Base-by-base conservation (phyloP, 2,888 invertebrate genomes). In the Acanthosoma haemorrhoidale region DNA sequence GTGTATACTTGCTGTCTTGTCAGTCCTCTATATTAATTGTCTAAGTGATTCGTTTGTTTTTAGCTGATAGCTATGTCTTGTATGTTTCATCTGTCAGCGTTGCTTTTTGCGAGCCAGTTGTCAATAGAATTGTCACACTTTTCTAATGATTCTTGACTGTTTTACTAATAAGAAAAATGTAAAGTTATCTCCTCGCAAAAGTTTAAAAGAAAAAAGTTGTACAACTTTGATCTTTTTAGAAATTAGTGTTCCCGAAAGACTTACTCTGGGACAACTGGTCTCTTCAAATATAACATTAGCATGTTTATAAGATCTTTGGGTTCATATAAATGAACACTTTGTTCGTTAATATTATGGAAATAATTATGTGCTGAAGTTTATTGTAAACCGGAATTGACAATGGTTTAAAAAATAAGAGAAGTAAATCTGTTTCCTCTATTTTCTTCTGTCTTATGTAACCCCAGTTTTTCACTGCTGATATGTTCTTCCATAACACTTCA, bases 1-100 rank as follows among this genome's bases (percentile, higher is more conserved):
- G 69, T 69, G 61, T 69, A 69, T 69, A 69, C 25, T 32, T 15
- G 39, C 60, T 69, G 64, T 64, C 38, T 64, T 63, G 38, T 64
- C 64, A 64, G 64, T 64, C 39, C 32, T 25, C 9, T 29, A 13
- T 13, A 25, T 29, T 51, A 6, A 16, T 51, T 43, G 9, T 43
- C n/a, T 51, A n/a, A n/a, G n/a, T n/a, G n/a, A n/a, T 51, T 25
- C 4, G n/a, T 29, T 51, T 25, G 51, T 25, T 18, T 6, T 13
- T 51, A 51, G 51, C 25, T 25, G n/a, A 25, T 25, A 25, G 29
- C 25, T 51, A n/a, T 39, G 29, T 41, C 4, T 64, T 25, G 4
- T 64, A 64, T 29, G 41, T 41, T 34, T 64, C 64, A 41, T 64
- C 41, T 64, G 39, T 41, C 29, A 41, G 29, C 31, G 41, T 39